Evolutionary conservation across 2,888 invertebrate genomes (phyloP).

Genomic region (Lasiommata megera): DNA sequence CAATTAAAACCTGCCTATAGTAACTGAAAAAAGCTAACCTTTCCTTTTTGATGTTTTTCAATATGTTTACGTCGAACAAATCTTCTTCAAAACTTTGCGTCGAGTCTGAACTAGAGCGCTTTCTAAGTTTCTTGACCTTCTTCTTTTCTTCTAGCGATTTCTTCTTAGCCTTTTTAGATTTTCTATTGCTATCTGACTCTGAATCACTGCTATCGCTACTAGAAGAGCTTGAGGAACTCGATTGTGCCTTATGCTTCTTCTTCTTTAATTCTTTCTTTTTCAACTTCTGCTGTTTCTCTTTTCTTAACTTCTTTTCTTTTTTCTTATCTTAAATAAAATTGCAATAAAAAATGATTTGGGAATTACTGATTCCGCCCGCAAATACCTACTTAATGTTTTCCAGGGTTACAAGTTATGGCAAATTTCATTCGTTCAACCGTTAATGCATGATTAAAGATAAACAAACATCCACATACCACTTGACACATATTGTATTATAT

Average conservation of each 20-base stretch:
- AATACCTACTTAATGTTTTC: too few species aligned
- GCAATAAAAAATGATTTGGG: too few species aligned
- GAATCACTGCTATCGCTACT: constrained; percentile 45
- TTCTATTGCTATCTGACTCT: constrained; percentile 35
- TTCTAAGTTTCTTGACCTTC: constrained; percentile 48
- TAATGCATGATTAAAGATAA: too few species aligned
- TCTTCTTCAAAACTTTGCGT: constrained; percentile 51
- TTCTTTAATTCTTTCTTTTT: constrained; percentile 59
- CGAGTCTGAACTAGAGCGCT: constrained; percentile 52
- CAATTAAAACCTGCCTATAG: too few species aligned
- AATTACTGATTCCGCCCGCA: too few species aligned
- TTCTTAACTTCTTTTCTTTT: constrained; percentile 56
- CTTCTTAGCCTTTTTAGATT: constrained; percentile 38
- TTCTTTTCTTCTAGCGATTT: constrained; percentile 34
- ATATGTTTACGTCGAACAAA: constrained; percentile 63
- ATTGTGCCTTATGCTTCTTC: constrained; percentile 55
- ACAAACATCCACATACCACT: too few species aligned
- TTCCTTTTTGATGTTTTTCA: constrained; percentile 73
- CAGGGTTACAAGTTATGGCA: too few species aligned
- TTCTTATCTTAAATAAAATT: constrained; percentile 45
- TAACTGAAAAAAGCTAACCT: constrained; percentile 35
- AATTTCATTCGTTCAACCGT: too few species aligned
- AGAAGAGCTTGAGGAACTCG: constrained; percentile 41
- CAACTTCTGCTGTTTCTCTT: constrained; percentile 55
- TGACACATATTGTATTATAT: too few species aligned